Base-by-base conservation (phyloP, 2,888 invertebrate genomes). In the Habroteleia sp. region DNA sequence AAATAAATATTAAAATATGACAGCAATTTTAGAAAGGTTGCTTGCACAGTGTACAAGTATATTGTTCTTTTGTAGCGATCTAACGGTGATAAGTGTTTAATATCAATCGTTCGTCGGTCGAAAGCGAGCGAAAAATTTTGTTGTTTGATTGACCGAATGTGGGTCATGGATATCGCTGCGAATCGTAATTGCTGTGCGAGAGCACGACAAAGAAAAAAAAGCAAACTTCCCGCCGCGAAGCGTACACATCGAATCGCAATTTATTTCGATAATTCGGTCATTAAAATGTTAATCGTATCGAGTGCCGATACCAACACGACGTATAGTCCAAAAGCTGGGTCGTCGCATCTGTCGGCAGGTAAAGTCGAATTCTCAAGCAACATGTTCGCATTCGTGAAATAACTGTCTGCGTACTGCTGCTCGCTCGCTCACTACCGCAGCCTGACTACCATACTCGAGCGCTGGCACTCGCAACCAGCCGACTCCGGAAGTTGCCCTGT, bases 231-330 rank as follows among this genome's bases (percentile, higher is more conserved):
- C 65, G 66, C 11, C 41, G 27, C 27, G 39, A 56, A 23, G 14
- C 35, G 29, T 42, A 16, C 29, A 23, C 68, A 65, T 48, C 31
- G 63, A 60, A 29, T 60, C 44, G 66, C 77, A 77, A 78, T 85
- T 84, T 84, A 82, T 85, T 84, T 82, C 83, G 83, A 85, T 85
- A 85, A 85, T 85, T 84, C 81, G 80, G 79, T 80, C 82, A 81
- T 85, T 85, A 83, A 84, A 84, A 84, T 84, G 84, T 81, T 83
- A 83, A 65, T 52, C 52, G 39, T 27, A 84, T 85, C 82, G 83
- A 80, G 74, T 62, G 77, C 74, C 58, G 58, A 65, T 71, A 44
- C 50, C 31, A 16, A 46, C 63, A 63, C 66, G 71, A 41, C 77
- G 76, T 62, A 33, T 42, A 42, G 66, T 54, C 60, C 65, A 74